Conservation (phyloP, 1,140 invertebrate genomes). For the Phocides pigmalion region DNA sequence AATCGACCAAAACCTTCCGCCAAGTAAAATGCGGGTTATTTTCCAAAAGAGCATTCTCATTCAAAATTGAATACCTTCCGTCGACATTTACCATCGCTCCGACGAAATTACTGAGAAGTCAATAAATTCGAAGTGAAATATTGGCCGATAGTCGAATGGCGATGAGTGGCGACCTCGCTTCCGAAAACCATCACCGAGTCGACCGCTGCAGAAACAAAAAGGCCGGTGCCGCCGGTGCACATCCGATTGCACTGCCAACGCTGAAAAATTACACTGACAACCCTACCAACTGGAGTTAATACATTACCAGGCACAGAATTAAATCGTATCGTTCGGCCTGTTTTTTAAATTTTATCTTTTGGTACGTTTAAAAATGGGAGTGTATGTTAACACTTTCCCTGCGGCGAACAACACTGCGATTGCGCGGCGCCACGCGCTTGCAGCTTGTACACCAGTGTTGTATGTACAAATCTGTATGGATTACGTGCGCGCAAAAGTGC, state of each 20-base stretch:
- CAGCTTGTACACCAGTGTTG: no score
- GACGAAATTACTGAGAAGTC: constrained; percentile 46
- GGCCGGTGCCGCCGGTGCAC: constrained; percentile 66
- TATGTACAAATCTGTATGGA: no score
- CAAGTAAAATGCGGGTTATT: constrained; percentile 7
- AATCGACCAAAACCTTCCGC: background rate
- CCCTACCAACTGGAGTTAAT: constrained; percentile 57
- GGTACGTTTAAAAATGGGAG: no score
- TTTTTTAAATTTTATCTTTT: no score
- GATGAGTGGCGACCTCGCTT: constrained; percentile 66
- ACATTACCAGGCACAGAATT: constrained; percentile 51
- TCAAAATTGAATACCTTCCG: constrained; percentile 22
- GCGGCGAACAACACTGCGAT: no score
- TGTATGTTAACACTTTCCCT: no score
- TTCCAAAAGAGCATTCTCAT: constrained; percentile 24
- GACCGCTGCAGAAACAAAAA: constrained; percentile 71
- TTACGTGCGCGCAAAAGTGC: no score
- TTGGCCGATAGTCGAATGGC: constrained; percentile 66
- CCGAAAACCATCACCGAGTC: constrained; percentile 72
- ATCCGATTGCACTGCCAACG: constrained; percentile 78
- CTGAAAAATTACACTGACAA: constrained; percentile 75
- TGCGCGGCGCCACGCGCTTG: no score
- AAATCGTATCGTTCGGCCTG: background rate
- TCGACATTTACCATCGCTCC: constrained; percentile 23
- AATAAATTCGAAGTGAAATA: constrained; percentile 74